Conservation (phyloP, 2,113 vertebrate species). For the Onychostoma macrolepis region DNA sequence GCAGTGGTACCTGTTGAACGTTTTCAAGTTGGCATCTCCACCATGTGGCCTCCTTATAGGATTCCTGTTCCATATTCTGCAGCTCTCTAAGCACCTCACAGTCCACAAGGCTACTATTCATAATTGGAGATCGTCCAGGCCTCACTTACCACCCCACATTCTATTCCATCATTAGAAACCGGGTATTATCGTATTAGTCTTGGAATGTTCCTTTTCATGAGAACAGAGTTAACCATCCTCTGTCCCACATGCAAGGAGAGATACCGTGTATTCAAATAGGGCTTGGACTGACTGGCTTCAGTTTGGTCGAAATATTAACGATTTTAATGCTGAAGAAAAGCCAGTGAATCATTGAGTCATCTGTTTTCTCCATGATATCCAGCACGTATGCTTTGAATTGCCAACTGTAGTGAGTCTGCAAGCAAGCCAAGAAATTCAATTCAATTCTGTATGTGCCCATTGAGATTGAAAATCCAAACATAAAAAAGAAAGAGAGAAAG, state of each 20-base stretch:
- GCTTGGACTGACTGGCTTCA: not conserved
- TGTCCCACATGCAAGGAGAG: slow-evolving; percentile 22
- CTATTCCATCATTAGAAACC: slow-evolving; percentile 53
- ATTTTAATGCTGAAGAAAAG: slow-evolving; percentile 18
- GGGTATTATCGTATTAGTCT: slow-evolving; percentile 58
- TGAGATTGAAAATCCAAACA: not conserved
- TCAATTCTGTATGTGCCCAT: not conserved
- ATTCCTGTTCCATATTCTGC: slow-evolving; percentile 12
- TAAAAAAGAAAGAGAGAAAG: not conserved
- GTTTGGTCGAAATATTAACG: slow-evolving; percentile 19
- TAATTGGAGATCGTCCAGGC: slow-evolving; percentile 40
- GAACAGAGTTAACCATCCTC: slow-evolving; percentile 42
- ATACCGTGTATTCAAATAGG: not conserved
- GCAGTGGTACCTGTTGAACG: slow-evolving; percentile 2
- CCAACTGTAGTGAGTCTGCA: slow-evolving; percentile 5
- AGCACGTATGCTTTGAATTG: not conserved
- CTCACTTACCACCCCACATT: slow-evolving; percentile 50
- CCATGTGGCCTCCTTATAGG: slow-evolving; percentile 24
- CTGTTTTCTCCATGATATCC: slow-evolving; percentile 13
- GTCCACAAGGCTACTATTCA: slow-evolving; percentile 42
- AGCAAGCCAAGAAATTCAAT: not conserved
- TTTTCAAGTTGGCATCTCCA: slow-evolving; percentile 16
- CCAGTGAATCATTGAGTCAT: slow-evolving; percentile 34
- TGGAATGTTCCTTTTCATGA: slow-evolving; percentile 54
- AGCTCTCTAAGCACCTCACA: slow-evolving; percentile 37